These are phyloP conservation scores for Darevskia mixta DNA, from an alignment of 2,797 vertebrate genomes.

Conservation along the genomic window DNA sequence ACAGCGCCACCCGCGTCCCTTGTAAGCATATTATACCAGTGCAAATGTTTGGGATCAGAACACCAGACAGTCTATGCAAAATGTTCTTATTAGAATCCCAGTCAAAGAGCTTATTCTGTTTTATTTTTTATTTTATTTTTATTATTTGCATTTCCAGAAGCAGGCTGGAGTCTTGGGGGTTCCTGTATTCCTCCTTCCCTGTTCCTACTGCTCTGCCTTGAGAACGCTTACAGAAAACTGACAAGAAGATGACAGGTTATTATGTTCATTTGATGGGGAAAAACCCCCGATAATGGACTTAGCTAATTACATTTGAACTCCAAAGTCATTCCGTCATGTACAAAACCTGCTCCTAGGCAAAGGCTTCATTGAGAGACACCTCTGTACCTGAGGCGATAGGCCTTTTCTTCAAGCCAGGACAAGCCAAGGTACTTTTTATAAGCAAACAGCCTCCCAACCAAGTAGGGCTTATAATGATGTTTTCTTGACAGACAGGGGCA, in stretches of 20 bases:
- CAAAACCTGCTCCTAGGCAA: neutral
- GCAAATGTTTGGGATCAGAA: neutral
- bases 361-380: conserved; percentile 8
- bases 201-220: neutral
- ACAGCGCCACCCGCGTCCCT: no score
- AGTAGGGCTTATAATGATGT: neutral
- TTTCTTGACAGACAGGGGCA: conserved; percentile 4
- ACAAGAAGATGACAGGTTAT: conserved; percentile 21
- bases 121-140: neutral
- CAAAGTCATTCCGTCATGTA: rapidly evolving
- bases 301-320: conserved; percentile 18
- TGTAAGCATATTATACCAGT: neutral
- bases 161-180: neutral
- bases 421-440: neutral
- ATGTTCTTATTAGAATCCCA: neutral
- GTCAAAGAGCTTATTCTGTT: neutral
- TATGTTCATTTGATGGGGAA: conserved; percentile 8
- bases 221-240: neutral
- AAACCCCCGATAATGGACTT: neutral
- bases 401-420: conserved; percentile 25
- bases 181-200: neutral
- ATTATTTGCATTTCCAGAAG: no score
- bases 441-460: conserved; percentile 7
- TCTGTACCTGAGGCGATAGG: neutral
- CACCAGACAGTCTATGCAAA: neutral